phyloP scores from a whole-genome alignment of 2,888 invertebrate species.

The Orchestes rusci region DNA sequence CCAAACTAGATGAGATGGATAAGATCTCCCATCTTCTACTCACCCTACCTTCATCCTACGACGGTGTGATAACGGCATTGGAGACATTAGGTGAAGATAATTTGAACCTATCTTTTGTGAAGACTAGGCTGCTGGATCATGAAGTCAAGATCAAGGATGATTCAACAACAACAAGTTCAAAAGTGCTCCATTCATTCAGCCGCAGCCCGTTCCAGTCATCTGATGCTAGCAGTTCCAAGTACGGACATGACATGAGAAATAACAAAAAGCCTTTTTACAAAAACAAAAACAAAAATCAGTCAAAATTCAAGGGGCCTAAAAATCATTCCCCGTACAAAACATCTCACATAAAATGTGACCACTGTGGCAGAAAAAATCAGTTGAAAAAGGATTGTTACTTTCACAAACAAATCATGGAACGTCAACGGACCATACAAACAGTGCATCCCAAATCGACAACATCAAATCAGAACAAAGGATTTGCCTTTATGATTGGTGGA shows the following conservation, averaged over 20 bases:
- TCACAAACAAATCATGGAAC: not conserved
- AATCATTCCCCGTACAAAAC: not conserved
- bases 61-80: not conserved
- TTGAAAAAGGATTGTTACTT: constrained; percentile 20
- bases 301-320: not conserved
- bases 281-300: not conserved
- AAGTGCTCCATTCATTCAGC: not conserved
- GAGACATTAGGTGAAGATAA: constrained; percentile 33
- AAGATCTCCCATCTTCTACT: not conserved
- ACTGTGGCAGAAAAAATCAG: constrained; percentile 6
- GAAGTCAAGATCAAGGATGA: constrained; percentile 3
- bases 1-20: not conserved
- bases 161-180: not conserved
- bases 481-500: constrained; percentile 1
- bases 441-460: not conserved
- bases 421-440: not conserved
- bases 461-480: not conserved
- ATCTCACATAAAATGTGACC: not conserved
- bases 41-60: not conserved
- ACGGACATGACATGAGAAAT: not conserved
- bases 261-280: not conserved
- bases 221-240: not conserved
- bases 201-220: too few species aligned
- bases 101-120: constrained; percentile 25
- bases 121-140: not conserved